Evolutionary conservation across 2,797 vertebrate genomes (phyloP).

Genomic region (Scyliorhinus canicula): DNA sequence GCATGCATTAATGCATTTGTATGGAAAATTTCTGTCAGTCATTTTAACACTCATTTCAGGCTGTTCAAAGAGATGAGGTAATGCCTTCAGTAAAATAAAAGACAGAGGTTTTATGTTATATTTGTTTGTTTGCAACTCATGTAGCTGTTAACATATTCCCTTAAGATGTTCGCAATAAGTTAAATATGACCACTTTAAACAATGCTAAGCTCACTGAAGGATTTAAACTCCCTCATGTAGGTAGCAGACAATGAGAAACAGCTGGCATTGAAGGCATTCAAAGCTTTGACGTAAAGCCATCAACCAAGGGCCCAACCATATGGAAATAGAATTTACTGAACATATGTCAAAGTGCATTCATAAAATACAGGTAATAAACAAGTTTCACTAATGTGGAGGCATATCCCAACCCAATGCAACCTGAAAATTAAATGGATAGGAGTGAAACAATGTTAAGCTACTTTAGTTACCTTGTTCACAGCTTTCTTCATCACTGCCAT

Average conservation of each 20-base stretch:
- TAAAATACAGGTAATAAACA: constrained; percentile 23
- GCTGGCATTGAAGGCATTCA: constrained; percentile 18
- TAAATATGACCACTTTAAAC: not conserved
- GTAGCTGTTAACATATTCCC: not conserved
- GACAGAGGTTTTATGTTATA: not conserved
- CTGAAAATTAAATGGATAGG: not conserved
- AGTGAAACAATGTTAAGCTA: not conserved
- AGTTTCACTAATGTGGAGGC: not conserved
- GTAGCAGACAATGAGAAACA: not conserved
- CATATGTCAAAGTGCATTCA: not conserved
- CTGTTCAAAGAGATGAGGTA: not conserved
- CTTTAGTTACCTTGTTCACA: constrained; percentile 71
- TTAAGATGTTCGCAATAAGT: no score
- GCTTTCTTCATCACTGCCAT: constrained; percentile 87
- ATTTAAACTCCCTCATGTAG: not conserved
- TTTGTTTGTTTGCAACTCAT: not conserved
- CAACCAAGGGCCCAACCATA: not conserved
- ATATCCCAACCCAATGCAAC: not conserved
- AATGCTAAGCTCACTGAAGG: not conserved
- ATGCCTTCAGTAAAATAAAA: not conserved
- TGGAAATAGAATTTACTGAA: not conserved
- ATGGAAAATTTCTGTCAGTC: not conserved
- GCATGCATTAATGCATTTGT: not conserved
- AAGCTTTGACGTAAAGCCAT: not conserved
- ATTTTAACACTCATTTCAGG: not conserved